Percentiles rank a stretch among this genome's conserved stretches.
phyloP scores from a whole-genome alignment of 1,140 invertebrate genomes.

The Bradynema listronoti region DNA sequence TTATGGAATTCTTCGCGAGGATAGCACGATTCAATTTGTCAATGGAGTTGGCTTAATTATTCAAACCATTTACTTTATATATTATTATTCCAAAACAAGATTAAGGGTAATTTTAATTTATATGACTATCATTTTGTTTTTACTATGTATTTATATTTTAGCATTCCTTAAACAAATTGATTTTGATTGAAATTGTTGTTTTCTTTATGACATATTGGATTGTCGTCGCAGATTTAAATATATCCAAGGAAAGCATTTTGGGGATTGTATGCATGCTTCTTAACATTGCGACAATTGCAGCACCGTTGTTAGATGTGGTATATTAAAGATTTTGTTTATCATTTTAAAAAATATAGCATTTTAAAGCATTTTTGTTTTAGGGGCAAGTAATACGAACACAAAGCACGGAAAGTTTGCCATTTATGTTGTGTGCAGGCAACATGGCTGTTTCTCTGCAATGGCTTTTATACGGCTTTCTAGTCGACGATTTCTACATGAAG shows the following conservation, averaged over 20 bases:
- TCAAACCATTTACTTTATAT: conserved; percentile 45
- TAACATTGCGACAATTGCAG: conserved; percentile 44
- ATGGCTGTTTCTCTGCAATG: conserved; percentile 50
- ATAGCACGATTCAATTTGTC: conserved; percentile 34
- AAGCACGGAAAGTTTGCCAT: conserved; percentile 49
- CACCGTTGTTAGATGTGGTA: conserved; percentile 47
- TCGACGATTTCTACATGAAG: conserved; percentile 57
- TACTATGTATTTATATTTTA: conserved; percentile 27
- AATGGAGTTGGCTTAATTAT: conserved; percentile 49
- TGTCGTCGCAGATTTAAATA: conserved; percentile 15
- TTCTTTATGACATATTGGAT: conserved; percentile 29
- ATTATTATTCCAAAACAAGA: conserved; percentile 52
- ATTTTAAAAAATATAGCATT: conserved; percentile 16
- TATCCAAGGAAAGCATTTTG: conserved; percentile 45
- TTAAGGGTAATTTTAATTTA: conserved; percentile 31
- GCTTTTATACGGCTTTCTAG: conserved; percentile 50
- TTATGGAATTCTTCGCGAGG: conserved; percentile 43
- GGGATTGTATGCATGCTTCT: conserved; percentile 53
- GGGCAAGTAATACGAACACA: conserved; percentile 47
- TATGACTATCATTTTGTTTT: neutral
- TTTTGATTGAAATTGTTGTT: conserved; percentile 31
- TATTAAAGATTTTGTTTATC: neutral
- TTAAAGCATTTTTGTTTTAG: conserved; percentile 26
- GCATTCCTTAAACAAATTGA: conserved; percentile 38
- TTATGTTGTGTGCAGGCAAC: conserved; percentile 51